These are phyloP conservation scores for Philhelius pedissequus DNA, from an alignment of 2,888 invertebrate genomes.

Conservation along the genomic window DNA sequence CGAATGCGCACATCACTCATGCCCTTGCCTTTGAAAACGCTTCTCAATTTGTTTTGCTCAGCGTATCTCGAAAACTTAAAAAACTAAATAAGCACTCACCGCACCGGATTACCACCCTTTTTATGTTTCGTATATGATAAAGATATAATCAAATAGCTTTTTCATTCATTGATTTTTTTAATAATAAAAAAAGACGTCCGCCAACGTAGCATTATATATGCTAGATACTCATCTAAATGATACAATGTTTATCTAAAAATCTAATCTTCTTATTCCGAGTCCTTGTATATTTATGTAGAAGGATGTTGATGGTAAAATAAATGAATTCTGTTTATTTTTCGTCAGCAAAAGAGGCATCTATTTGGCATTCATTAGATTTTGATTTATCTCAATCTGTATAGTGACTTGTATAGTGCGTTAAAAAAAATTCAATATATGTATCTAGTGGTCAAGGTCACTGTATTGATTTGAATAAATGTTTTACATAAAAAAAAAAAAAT, in stretches of 20 bases:
- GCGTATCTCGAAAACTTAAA: too few species aligned
- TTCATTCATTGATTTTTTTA: too few species aligned
- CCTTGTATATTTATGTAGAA: neutral
- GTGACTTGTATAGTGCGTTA: neutral
- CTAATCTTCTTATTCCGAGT: conserved; percentile 29
- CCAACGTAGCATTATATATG: too few species aligned
- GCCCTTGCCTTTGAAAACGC: too few species aligned
- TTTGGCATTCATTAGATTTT: neutral
- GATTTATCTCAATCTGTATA: neutral
- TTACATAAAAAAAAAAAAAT: neutral
- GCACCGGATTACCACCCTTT: too few species aligned
- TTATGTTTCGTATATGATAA: too few species aligned
- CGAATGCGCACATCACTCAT: too few species aligned
- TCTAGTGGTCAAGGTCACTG: neutral
- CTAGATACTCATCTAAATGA: too few species aligned
- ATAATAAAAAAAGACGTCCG: too few species aligned
- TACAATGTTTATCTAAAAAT: conserved; percentile 42
- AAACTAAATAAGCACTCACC: too few species aligned
- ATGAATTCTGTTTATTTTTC: neutral
- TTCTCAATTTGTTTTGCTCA: too few species aligned
- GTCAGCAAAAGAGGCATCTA: neutral
- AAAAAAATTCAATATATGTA: neutral
- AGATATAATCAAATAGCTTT: too few species aligned
- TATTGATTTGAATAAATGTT: neutral
- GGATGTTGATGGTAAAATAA: neutral